Percentiles rank a stretch among this genome's conserved stretches.
These are phyloP conservation scores for Eutrigla gurnardus DNA, from an alignment of 2,797 vertebrate species.

Conservation along the genomic window DNA sequence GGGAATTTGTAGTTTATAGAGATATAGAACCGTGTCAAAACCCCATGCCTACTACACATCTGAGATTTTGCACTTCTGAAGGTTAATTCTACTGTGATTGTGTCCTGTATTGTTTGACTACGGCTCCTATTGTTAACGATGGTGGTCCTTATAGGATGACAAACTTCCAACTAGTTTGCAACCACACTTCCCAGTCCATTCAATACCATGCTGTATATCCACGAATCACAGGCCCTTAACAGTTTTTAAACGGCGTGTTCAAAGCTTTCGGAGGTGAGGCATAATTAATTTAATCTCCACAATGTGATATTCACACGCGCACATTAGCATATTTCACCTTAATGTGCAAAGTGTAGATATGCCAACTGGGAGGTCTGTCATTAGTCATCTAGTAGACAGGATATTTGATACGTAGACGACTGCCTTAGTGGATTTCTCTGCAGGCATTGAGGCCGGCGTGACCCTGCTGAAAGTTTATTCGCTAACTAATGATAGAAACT, in stretches of 20 bases:
- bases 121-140: constrained; percentile 4
- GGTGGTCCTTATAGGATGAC: neutral
- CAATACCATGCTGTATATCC: neutral
- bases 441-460: constrained; percentile 6
- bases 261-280: constrained; percentile 45
- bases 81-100: no score
- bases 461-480: constrained; percentile 33
- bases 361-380: constrained; percentile 47
- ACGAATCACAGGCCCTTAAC: neutral
- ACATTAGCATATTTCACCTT: constrained; percentile 75
- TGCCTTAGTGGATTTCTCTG: constrained; percentile 24
- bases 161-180: neutral
- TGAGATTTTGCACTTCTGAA: constrained; percentile 4
- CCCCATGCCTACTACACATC: neutral
- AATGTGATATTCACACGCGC: constrained; percentile 64
- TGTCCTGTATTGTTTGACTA: constrained; percentile 3
- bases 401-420: constrained; percentile 40
- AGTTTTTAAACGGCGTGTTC: constrained; percentile 14
- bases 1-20: no score
- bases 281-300: constrained; percentile 69
- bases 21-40: neutral
- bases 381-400: constrained; percentile 49
- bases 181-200: neutral
- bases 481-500: constrained; percentile 13
- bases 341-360: constrained; percentile 58